A percentile compares a stretch with the other conserved stretches of the same genome.
These are phyloP conservation scores for Leptopilina clavipes DNA, from an alignment of 1,140 invertebrate species.

Conservation along the genomic window DNA sequence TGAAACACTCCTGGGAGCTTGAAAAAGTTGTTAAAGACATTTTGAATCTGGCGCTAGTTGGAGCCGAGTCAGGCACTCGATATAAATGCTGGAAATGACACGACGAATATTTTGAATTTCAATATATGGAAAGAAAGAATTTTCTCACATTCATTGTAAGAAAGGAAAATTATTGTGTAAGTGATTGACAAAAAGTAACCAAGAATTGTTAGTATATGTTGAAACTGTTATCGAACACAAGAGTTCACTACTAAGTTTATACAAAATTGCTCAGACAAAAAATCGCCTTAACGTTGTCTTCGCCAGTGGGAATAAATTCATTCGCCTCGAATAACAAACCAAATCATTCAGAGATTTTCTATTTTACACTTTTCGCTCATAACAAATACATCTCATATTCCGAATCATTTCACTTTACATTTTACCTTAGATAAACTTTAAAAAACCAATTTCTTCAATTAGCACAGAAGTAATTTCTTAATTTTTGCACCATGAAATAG, in stretches of 20 bases:
- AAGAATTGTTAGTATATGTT: background rate
- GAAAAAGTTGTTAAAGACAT: too few species aligned
- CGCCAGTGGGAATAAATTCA: background rate
- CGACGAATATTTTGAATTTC: background rate
- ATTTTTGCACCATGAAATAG: too few species aligned
- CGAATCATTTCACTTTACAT: background rate
- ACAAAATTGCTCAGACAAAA: conserved; percentile 29
- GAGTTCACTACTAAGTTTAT: conserved; percentile 37
- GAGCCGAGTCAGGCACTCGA: too few species aligned
- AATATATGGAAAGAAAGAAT: background rate
- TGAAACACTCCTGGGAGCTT: background rate
- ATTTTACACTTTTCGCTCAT: background rate
- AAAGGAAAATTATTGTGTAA: background rate
- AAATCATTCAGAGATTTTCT: background rate
- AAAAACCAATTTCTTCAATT: background rate
- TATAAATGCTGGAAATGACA: too few species aligned
- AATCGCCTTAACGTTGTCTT: background rate
- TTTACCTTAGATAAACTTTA: background rate
- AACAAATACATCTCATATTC: background rate
- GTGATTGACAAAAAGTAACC: background rate
- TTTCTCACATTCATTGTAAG: background rate
- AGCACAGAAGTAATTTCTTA: too few species aligned
- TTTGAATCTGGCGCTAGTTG: too few species aligned
- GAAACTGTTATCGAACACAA: conserved; percentile 33
- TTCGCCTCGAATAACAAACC: background rate